These are phyloP conservation scores for Junonia oenone DNA, from an alignment of 2,888 invertebrate genomes.

Conservation along the genomic window DNA sequence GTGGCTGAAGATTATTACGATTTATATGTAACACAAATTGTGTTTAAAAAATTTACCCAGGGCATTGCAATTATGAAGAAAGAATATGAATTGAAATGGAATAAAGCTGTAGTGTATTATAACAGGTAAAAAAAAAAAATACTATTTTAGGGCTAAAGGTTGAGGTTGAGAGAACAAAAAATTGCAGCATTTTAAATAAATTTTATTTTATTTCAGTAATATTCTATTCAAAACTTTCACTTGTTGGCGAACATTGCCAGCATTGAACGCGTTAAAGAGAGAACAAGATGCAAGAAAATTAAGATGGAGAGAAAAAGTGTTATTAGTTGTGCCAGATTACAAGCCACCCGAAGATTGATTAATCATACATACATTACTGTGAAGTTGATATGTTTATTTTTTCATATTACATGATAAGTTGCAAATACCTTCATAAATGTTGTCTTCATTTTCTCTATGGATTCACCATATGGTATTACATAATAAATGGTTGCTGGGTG, in stretches of 20 bases:
- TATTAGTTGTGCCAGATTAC: constrained; percentile 85
- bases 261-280: constrained; percentile 81
- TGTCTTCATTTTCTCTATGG: neutral
- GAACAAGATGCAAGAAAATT: constrained; percentile 84
- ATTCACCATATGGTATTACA: neutral
- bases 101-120: constrained; percentile 64
- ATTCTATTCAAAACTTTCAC: constrained; percentile 61
- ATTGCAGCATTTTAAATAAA: neutral
- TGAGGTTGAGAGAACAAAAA: no score
- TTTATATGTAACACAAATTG: constrained; percentile 75
- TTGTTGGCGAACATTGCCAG: constrained; percentile 83
- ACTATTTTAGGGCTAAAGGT: no score
- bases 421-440: neutral
- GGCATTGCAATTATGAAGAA: constrained; percentile 60
- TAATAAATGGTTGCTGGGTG: neutral
- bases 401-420: neutral
- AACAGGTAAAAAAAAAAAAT: no score
- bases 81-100: constrained; percentile 67
- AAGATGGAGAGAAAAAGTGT: constrained; percentile 85
- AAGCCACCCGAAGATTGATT: constrained; percentile 72
- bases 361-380: neutral
- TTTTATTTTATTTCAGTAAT: constrained; percentile 49
- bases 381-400: no score
- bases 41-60: constrained; percentile 72
- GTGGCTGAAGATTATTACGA: constrained; percentile 87